Percentiles rank a stretch among this genome's conserved stretches.
phyloP scores from a whole-genome alignment of 2,797 vertebrate species.

The Squalus acanthias region DNA sequence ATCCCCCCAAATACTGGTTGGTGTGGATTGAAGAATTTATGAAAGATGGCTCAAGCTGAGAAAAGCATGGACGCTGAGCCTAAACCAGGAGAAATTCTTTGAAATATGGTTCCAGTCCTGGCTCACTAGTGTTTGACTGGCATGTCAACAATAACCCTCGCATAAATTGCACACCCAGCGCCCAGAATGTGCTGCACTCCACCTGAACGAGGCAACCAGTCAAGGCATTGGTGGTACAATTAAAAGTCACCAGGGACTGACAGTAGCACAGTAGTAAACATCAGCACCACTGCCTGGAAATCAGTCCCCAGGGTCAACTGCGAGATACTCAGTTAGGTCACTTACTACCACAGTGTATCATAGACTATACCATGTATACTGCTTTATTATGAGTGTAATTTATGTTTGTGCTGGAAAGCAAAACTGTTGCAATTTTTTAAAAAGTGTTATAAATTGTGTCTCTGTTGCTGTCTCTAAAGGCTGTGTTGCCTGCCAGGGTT shows the following conservation, averaged over 20 bases:
- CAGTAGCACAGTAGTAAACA: not conserved
- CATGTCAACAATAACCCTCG: not conserved
- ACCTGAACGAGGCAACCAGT: not conserved
- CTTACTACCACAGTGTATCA: not conserved
- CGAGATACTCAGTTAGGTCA: not conserved
- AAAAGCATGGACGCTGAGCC: not conserved
- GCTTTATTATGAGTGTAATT: not conserved
- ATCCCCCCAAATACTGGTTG: not conserved
- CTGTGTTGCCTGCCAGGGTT: too few relatives aligned
- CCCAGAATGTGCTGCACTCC: not conserved
- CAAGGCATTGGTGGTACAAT: not conserved
- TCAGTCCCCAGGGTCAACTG: not conserved
- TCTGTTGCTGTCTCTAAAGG: too few relatives aligned
- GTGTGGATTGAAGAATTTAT: not conserved
- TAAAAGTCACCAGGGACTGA: not conserved
- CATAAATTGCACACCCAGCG: not conserved
- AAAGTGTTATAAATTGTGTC: not conserved
- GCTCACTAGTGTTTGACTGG: not conserved
- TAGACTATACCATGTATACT: not conserved
- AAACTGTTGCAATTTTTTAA: not conserved
- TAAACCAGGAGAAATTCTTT: not conserved
- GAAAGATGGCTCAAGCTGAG: not conserved
- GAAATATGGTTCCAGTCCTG: not conserved
- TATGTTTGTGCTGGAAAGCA: not conserved
- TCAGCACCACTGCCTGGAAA: not conserved